phyloP scores from a whole-genome alignment of 2,888 invertebrate genomes.

The Sicus ferrugineus region DNA sequence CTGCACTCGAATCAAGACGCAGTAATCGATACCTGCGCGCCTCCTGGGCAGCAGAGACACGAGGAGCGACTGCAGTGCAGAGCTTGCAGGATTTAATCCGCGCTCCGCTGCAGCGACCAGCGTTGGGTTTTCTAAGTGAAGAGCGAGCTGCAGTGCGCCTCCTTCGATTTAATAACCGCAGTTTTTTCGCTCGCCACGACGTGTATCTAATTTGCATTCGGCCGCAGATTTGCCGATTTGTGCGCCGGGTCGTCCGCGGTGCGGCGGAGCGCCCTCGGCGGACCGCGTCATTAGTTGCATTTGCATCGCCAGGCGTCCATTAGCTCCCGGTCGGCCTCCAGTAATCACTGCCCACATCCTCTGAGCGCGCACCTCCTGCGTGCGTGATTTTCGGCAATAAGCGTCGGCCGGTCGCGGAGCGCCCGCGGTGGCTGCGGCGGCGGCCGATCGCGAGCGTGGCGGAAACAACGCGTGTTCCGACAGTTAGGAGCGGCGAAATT shows the following conservation, averaged over 20 bases:
- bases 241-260: not conserved
- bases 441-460: conserved; percentile 15
- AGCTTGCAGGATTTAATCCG: no score
- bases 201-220: conserved; percentile 8
- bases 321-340: conserved; percentile 12
- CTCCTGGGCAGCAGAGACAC: no score
- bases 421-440: not conserved
- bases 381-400: conserved; percentile 31
- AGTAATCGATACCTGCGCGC: no score
- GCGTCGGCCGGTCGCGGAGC: not conserved
- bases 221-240: not conserved
- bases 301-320: conserved; percentile 29
- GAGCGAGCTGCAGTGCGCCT: no score
- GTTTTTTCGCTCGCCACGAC: not conserved
- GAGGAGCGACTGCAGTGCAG: no score
- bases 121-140: no score
- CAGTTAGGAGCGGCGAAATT: conserved; percentile 54
- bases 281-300: conserved; percentile 18
- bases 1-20: no score
- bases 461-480: conserved; percentile 23
- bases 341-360: conserved; percentile 33
- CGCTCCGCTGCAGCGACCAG: no score
- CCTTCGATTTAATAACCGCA: no score
- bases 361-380: not conserved
- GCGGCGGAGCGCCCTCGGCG: not conserved